A percentile compares a stretch with the other conserved stretches of the same genome.
Evolutionary conservation across 2,797 vertebrate species (phyloP).

Genomic region (Gymnothorax reevesii): DNA sequence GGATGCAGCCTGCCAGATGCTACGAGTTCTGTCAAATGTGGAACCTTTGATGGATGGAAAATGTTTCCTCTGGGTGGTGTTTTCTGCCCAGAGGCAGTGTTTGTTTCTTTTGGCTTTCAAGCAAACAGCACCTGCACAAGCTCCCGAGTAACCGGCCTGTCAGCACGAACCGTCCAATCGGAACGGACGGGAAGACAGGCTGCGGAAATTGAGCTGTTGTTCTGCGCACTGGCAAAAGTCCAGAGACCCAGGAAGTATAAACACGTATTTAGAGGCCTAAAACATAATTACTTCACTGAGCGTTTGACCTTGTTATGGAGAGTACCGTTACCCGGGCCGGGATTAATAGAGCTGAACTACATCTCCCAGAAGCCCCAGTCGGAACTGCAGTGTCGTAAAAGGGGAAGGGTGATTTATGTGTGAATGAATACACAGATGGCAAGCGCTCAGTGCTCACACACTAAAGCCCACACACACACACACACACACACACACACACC

Average conservation of each 20-base stretch:
- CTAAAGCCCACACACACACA: neutral
- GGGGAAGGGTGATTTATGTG: neutral
- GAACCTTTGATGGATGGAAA: neutral
- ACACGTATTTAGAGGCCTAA: neutral
- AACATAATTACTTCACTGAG: neutral
- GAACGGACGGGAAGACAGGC: neutral
- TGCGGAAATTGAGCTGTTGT: neutral
- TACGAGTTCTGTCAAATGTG: neutral
- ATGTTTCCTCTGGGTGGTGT: neutral
- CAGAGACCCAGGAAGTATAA: neutral
- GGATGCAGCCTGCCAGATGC: neutral
- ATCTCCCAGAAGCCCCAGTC: neutral
- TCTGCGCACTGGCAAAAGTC: neutral
- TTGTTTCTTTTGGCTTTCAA: neutral
- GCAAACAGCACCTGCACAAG: neutral
- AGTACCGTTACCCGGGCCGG: neutral
- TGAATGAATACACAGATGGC: neutral
- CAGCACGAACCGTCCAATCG: neutral
- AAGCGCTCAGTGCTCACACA: neutral
- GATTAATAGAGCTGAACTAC: neutral
- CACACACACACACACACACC: neutral
- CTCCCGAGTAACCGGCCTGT: neutral
- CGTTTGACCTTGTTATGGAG: neutral
- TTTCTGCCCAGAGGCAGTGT: neutral
- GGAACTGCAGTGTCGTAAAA: neutral